Percentiles rank a stretch among this genome's conserved stretches.
Evolutionary conservation across 1,140 invertebrate genomes (phyloP).

Genomic region (Cotesia vestalis): DNA sequence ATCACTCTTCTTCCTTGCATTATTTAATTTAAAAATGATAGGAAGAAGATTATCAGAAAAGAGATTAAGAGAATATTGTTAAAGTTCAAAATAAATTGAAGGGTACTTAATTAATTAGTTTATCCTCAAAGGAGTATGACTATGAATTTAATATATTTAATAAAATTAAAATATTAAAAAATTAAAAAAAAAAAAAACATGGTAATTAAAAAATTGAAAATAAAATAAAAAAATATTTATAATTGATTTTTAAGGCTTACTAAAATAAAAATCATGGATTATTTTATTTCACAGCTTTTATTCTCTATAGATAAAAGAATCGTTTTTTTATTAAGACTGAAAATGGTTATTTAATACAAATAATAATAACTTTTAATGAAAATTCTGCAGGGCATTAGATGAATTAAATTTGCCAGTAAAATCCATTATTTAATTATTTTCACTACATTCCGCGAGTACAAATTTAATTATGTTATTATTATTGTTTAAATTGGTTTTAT

Average conservation of each 20-base stretch:
- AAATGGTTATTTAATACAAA: conserved; percentile 33
- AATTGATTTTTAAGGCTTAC: conserved; percentile 21
- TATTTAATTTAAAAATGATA: not conserved
- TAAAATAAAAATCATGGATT: not conserved
- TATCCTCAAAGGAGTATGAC: conserved; percentile 22
- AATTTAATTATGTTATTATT: conserved; percentile 19
- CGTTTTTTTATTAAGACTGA: conserved; percentile 56
- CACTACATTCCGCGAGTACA: conserved; percentile 25
- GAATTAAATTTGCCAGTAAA: conserved; percentile 35
- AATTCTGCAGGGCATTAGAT: conserved; percentile 37
- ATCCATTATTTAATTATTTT: not conserved
- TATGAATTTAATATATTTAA: not conserved
- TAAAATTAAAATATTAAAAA: conserved; percentile 3
- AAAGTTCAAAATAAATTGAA: conserved; percentile 42
- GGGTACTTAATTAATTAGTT: conserved; percentile 31
- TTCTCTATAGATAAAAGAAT: conserved; percentile 23
- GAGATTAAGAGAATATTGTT: conserved; percentile 40
- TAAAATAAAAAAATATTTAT: not conserved
- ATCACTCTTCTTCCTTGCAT: conserved; percentile 29
- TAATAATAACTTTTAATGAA: conserved; percentile 9
- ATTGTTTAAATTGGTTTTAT: conserved; percentile 37
- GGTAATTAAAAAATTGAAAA: not conserved
- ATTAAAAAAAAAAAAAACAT: not conserved
- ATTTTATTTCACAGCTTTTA: conserved; percentile 17
- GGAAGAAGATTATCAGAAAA: conserved; percentile 7